phyloP scores from a whole-genome alignment of 2,888 invertebrate genomes.

The Melinaea marsaeus region DNA sequence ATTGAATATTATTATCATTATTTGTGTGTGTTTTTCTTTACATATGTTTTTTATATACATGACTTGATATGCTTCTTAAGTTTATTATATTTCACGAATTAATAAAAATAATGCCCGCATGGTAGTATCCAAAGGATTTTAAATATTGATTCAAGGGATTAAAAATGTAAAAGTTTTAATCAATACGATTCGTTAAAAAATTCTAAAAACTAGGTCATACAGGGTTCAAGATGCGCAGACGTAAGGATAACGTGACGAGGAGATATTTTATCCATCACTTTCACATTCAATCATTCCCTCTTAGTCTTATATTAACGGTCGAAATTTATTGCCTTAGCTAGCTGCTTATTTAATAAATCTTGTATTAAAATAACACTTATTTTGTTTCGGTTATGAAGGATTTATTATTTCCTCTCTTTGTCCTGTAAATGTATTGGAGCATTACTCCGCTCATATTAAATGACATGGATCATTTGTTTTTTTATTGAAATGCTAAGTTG shows the following conservation, averaged over 20 bases:
- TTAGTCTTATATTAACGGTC: slow-evolving; percentile 34
- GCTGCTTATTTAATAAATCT: slow-evolving; percentile 13
- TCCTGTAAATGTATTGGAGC: too few species aligned
- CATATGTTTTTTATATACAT: too few species aligned
- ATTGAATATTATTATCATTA: not conserved
- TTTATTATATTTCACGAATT: too few species aligned
- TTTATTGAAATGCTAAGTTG: too few species aligned
- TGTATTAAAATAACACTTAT: not conserved
- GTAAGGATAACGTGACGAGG: slow-evolving; percentile 41
- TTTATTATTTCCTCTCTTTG: not conserved
- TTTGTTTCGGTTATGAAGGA: slow-evolving; percentile 1
- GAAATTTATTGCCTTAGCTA: slow-evolving; percentile 28
- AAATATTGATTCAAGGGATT: too few species aligned
- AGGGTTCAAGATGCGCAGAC: slow-evolving; percentile 17
- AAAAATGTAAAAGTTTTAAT: not conserved
- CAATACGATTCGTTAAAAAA: slow-evolving; percentile 9
- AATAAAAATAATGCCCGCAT: too few species aligned
- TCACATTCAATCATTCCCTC: slow-evolving; percentile 53
- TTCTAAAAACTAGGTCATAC: slow-evolving; percentile 10
- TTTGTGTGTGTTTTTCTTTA: too few species aligned
- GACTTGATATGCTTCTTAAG: too few species aligned
- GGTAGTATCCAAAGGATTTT: too few species aligned
- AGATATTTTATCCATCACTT: slow-evolving; percentile 39
- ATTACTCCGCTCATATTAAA: too few species aligned
- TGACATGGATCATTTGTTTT: too few species aligned